Evolutionary conservation across 1,140 invertebrate species (phyloP).

Genomic region (Apolygus lucorum): DNA sequence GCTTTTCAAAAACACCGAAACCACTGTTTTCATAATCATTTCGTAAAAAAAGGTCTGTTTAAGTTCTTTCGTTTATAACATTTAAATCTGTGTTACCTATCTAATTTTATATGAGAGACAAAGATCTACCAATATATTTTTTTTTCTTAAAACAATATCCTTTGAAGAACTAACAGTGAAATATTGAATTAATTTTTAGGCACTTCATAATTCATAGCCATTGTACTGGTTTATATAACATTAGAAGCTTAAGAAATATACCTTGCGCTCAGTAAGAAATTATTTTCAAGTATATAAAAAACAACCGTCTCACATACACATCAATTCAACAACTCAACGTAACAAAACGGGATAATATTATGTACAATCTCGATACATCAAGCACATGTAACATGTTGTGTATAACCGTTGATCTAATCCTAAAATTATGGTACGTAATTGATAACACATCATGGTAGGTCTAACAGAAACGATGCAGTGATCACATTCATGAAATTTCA

Average conservation of each 20-base stretch:
- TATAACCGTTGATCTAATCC: no score
- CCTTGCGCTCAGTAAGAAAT: constrained; percentile 12
- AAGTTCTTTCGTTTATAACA: neutral
- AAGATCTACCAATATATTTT: constrained; percentile 3
- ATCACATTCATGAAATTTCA: no score
- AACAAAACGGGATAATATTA: no score
- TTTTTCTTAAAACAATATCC: neutral
- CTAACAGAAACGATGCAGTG: no score
- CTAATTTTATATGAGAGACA: neutral
- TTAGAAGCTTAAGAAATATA: constrained; percentile 24
- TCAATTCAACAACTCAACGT: no score
- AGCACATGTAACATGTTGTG: no score
- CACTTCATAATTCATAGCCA: constrained; percentile 29
- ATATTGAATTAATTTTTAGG: constrained; percentile 24
- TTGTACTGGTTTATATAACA: constrained; percentile 27
- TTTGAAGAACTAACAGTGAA: constrained; percentile 20
- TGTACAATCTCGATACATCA: no score
- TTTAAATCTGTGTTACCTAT: neutral
- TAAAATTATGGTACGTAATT: no score
- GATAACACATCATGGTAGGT: no score
- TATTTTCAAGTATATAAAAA: no score
- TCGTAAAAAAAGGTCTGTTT: neutral
- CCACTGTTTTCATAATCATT: neutral
- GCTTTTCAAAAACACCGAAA: neutral
- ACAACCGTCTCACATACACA: no score